Base-by-base conservation (phyloP, 2,888 invertebrate genomes). In the Agonopterix subpropinquella region DNA sequence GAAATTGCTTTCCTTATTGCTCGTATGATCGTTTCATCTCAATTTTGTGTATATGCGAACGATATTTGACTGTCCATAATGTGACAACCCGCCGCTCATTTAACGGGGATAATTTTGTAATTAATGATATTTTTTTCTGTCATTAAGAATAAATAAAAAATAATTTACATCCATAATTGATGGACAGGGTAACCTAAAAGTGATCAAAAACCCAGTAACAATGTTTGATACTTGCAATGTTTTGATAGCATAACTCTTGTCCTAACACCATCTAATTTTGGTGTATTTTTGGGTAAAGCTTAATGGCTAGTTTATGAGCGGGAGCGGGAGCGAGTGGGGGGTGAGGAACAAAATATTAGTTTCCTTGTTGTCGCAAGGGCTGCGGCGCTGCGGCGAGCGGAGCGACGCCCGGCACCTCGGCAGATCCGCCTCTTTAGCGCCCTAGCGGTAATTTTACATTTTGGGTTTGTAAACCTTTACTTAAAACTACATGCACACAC, bases 331-430 rank as follows among this genome's bases (percentile, higher is more conserved):
- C 65, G 80, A 79, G 67, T 62, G 65, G 70, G 81, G 83, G 78
- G 80, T 82, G 78, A 86, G 86, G 88, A 89, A 82, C 87, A 87
- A 79, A 89, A 89, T 88, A 89, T 89, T 89, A 89, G 89, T 89
- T 89, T 89, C 87, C 83, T 89, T 89, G 89, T 89, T 89, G 87
- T 89, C 89, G 88, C 88, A 89, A 89, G 89, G 89, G 88, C 83
- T 77, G 81, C 85, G 84, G 87, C 80, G 82, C 80, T 74, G 85
- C 84, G 78, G 84, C 82, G 80, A 77, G 79, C 80, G 85, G 84
- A 80, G 83, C 82, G 82, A 77, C 78, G 73, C 76, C 80, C 70
- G 80, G 82, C 79, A 77, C 76, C 77, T 71, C 66, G 80, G 79
- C 83, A 72, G 81, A 66, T 82, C 84, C 86, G 85, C 85, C 83